These are phyloP conservation scores for Melinaea marsaeus DNA, from an alignment of 2,888 invertebrate genomes.

Conservation along the genomic window DNA sequence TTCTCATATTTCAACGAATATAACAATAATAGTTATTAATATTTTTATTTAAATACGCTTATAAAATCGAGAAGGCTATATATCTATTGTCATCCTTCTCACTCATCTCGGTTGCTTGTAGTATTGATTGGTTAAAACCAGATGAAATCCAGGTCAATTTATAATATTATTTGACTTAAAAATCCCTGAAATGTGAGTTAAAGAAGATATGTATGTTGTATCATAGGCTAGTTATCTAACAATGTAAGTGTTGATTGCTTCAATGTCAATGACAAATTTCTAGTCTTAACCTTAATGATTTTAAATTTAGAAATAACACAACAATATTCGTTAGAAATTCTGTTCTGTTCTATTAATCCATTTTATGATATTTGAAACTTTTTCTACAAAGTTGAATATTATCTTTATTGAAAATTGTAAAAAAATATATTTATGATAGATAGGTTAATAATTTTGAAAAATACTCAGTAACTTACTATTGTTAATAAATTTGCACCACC, in stretches of 20 bases:
- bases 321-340: not conserved
- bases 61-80: slow-evolving; percentile 23
- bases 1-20: not conserved
- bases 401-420: too few relatives aligned
- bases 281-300: slow-evolving; percentile 7
- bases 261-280: slow-evolving; percentile 10
- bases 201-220: too few relatives aligned
- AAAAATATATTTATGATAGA: too few relatives aligned
- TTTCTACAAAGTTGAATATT: too few relatives aligned
- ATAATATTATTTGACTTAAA: not conserved
- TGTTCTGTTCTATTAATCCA: not conserved
- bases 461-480: too few relatives aligned
- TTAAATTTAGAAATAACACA: slow-evolving; percentile 4
- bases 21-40: not conserved
- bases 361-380: not conserved
- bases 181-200: too few relatives aligned
- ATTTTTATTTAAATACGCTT: not conserved
- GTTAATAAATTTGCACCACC: too few relatives aligned
- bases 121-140: slow-evolving; percentile 32
- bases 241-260: not conserved
- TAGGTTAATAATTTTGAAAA: too few relatives aligned
- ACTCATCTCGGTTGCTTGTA: slow-evolving; percentile 3
- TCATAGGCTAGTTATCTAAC: too few relatives aligned
- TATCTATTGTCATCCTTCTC: slow-evolving; percentile 9
- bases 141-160: slow-evolving; percentile 14